Conservation (phyloP, 2,113 vertebrate genomes). For the Pseudorectes ferrugineus region DNA sequence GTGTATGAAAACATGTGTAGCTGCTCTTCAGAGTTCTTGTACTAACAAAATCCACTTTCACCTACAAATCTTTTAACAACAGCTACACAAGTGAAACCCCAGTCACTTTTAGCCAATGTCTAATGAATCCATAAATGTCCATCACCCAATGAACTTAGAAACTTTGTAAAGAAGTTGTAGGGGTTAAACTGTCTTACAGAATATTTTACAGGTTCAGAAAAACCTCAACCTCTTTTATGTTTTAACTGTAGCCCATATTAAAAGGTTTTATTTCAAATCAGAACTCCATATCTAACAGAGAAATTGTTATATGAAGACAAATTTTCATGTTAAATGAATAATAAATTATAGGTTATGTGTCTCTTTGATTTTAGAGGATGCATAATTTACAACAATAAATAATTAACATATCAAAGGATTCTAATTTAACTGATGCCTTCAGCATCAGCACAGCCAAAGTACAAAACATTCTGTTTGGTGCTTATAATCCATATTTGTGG, state of each 20-base stretch:
- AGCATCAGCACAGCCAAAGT: conserved; percentile 33
- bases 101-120: background rate
- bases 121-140: background rate
- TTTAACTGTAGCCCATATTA: conserved; percentile 19
- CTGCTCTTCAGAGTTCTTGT: background rate
- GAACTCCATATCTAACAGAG: conserved; percentile 36
- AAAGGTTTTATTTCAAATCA: conserved; percentile 61
- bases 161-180: background rate
- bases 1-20: background rate
- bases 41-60: background rate
- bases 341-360: conserved; percentile 74
- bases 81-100: background rate
- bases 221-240: background rate
- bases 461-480: conserved; percentile 37
- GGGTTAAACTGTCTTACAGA: background rate
- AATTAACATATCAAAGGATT: conserved; percentile 76
- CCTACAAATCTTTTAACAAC: background rate
- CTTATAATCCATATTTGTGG: conserved; percentile 27
- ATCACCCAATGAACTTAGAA: background rate
- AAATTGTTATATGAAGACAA: conserved; percentile 55
- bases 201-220: background rate
- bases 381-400: conserved; percentile 78
- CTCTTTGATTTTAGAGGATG: conserved; percentile 72
- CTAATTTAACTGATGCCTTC: conserved; percentile 68
- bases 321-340: conserved; percentile 72